Percentiles rank a stretch among this genome's conserved stretches.
These are phyloP conservation scores for Coranthus polyacanthus DNA, from an alignment of 2,797 vertebrate species.

Conservation along the genomic window DNA sequence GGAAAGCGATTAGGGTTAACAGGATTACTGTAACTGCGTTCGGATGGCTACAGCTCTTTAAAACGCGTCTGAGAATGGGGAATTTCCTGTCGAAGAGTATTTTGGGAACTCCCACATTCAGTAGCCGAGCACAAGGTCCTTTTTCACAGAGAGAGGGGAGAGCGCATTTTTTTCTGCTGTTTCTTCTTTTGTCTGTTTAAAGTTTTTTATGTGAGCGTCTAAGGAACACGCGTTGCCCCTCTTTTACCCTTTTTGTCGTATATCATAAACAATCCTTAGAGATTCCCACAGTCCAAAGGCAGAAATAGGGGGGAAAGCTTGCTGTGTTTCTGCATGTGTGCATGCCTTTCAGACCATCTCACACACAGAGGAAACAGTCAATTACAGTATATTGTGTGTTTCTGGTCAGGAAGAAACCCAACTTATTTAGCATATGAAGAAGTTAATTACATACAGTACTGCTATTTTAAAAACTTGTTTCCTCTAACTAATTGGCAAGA, in stretches of 20 bases:
- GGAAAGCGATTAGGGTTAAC: conserved; percentile 84
- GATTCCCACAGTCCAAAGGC: conserved; percentile 79
- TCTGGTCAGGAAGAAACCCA: conserved; percentile 13
- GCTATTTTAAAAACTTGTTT: not conserved
- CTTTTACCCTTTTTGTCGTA: conserved; percentile 56
- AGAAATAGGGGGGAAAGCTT: conserved; percentile 6
- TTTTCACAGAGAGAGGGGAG: conserved; percentile 44
- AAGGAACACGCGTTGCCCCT: conserved; percentile 51
- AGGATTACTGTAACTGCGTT: conserved; percentile 83
- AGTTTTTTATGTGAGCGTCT: conserved; percentile 39
- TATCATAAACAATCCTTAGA: conserved; percentile 78
- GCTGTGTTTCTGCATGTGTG: conserved; percentile 27
- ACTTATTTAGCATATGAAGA: conserved; percentile 7
- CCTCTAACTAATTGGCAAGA: not conserved
- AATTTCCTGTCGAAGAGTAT: conserved; percentile 87
- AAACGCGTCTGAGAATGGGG: conserved; percentile 82
- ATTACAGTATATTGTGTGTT: conserved; percentile 20
- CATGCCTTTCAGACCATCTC: conserved; percentile 28
- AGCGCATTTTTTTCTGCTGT: conserved; percentile 42
- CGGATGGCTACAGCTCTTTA: conserved; percentile 72
- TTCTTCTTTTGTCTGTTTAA: conserved; percentile 57
- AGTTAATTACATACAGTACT: not conserved
- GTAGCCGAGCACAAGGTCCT: conserved; percentile 48
- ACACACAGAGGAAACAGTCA: conserved; percentile 25
- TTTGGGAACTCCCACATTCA: conserved; percentile 85